These are phyloP conservation scores for Neodiprion virginianus DNA, from an alignment of 1,140 invertebrate genomes.

Conservation along the genomic window DNA sequence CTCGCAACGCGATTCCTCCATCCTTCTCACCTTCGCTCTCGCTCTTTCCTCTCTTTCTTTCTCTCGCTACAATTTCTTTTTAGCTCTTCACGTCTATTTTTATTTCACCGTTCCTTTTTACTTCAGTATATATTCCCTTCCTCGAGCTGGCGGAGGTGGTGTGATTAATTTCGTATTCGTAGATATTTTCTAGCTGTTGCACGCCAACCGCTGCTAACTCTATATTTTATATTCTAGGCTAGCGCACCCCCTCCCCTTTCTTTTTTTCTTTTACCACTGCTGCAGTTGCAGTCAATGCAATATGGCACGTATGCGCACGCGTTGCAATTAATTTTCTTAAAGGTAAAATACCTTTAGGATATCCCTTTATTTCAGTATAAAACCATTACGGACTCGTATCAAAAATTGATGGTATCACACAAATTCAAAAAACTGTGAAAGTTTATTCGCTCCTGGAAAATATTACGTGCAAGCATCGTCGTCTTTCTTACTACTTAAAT, in stretches of 20 bases:
- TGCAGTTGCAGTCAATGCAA: neutral
- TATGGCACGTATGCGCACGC: neutral
- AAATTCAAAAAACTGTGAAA: too few species aligned
- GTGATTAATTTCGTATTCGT: conserved; percentile 53
- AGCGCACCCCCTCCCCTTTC: neutral
- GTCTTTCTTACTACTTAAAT: too few species aligned
- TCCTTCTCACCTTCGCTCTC: conserved; percentile 19
- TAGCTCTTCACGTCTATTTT: conserved; percentile 38
- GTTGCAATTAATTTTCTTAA: too few species aligned
- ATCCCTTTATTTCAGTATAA: too few species aligned
- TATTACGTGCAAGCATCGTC: too few species aligned
- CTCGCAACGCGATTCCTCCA: conserved; percentile 23
- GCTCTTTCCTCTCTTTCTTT: conserved; percentile 34
- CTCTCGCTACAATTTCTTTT: conserved; percentile 24
- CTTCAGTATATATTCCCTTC: conserved; percentile 11
- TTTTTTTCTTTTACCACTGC: neutral
- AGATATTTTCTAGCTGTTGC: conserved; percentile 45
- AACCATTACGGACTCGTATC: too few species aligned
- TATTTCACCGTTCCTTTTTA: conserved; percentile 42
- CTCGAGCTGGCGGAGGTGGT: conserved; percentile 12
- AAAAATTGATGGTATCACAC: too few species aligned
- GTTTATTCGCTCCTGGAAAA: too few species aligned
- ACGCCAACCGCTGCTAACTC: conserved; percentile 33
- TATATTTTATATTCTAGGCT: conserved; percentile 3
- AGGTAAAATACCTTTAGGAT: too few species aligned